Base-by-base conservation (phyloP, 2,113 vertebrate species). In the Picathartes gymnocephalus region DNA sequence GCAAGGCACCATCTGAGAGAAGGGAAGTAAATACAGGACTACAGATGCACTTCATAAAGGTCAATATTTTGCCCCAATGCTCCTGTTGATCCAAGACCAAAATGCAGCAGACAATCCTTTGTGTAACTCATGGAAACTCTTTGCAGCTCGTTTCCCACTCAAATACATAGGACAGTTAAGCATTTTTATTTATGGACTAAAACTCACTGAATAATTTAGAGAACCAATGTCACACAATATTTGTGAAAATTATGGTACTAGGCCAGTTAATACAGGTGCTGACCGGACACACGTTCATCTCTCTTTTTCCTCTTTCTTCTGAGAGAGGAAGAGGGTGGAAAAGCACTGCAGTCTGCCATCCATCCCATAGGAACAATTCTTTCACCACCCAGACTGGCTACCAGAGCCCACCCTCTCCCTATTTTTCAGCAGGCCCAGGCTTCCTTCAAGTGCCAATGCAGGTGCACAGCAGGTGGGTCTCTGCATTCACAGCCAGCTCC, bases 311-410 rank as follows among this genome's bases (percentile, higher is more conserved):
- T 57, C 30, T 50, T 47, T 54, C 35, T 56, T 48, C 74, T 0
- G 0, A 64, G 56, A 30, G 50, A 11, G 2, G 8, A n/a, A 27
- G 21, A 31, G 19, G 1, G 2, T 37, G 16, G 5, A 44, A 45
- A 85, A 81, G 31, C 80, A 17, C 4, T 4, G 1, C 39, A 57
- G 5, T 10, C 65, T 71, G 28, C 37, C 21, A 42, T 33, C 23
- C 20, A 45, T 37, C 42, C 48, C 57, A 83, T 15, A 40, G 42
- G 21, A 56, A 35, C 10, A n/a, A 58, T 23, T 35, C 27, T 27
- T 92, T 66, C 37, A 28, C 25, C 42, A n/a, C n/a, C 15, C 72
- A 84, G 64, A 13, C 37, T 23, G 12, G 24, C 30, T 39, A 30
- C 27, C 40, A 50, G 27, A 90, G 9, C 28, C 50, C n/a, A 79